Conservation (phyloP, 37 sponge, comb jelly and placozoan genomes). For the Amphimedon queenslandica region DNA sequence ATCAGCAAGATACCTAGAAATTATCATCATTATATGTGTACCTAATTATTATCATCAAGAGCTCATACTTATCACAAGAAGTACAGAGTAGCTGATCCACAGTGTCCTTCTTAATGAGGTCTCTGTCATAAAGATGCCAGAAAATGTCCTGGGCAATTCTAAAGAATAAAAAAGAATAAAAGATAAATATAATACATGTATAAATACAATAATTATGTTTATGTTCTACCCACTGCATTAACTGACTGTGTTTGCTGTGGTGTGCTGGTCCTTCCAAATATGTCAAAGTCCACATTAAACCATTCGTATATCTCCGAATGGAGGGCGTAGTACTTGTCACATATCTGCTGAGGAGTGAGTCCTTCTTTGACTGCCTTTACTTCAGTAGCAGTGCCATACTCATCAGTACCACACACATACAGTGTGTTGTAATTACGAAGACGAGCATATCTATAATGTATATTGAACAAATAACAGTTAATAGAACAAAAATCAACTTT, state of each 20-base stretch:
- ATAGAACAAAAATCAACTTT: too few species aligned
- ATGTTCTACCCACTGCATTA: too few species aligned
- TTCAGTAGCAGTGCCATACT: conserved; percentile 90
- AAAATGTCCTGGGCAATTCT: conserved; percentile 98
- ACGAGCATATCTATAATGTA: conserved; percentile 52
- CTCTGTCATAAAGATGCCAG: conserved; percentile 80
- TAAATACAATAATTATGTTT: background rate
- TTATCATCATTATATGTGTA: background rate
- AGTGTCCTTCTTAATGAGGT: conserved; percentile 65
- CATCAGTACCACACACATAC: conserved; percentile 86
- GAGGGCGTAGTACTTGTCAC: conserved; percentile 62
- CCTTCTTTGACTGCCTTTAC: conserved; percentile 85
- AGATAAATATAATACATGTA: background rate
- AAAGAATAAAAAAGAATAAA: conserved; percentile 1
- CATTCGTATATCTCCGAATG: conserved; percentile 67
- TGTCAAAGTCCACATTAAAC: conserved; percentile 83
- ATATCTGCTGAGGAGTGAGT: conserved; percentile 81
- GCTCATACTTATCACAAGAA: conserved; percentile 66
- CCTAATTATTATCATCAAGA: background rate
- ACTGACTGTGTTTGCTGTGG: conserved; percentile 58
- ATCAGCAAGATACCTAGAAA: conserved; percentile 90
- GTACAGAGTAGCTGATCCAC: conserved; percentile 92
- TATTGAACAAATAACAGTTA: too few species aligned
- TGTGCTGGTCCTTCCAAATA: conserved; percentile 79
- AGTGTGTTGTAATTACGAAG: conserved; percentile 62